phyloP scores from a whole-genome alignment of 2,797 vertebrate species.

The Crotalus adamanteus region DNA sequence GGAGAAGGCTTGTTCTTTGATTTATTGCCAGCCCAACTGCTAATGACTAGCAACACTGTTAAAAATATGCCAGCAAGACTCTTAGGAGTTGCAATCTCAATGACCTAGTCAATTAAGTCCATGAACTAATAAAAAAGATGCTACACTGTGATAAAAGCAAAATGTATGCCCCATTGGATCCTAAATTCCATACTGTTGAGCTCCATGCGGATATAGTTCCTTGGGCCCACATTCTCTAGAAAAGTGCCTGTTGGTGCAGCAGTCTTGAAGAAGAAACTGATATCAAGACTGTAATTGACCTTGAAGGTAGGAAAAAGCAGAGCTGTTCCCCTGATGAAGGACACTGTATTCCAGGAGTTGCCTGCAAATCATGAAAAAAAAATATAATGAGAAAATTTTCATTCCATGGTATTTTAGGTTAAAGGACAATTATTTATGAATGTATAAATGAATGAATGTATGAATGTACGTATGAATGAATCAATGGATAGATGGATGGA shows the following conservation, averaged over 20 bases:
- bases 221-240: constrained; percentile 85
- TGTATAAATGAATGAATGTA: no score
- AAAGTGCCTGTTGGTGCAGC: constrained; percentile 87
- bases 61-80: not conserved
- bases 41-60: not conserved
- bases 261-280: constrained; percentile 98
- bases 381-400: not conserved
- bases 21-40: not conserved
- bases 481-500: no score
- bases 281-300: constrained; percentile 88
- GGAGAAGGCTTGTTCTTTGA: not conserved
- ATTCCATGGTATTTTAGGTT: not conserved
- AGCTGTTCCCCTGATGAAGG: constrained; percentile 88
- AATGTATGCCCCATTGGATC: not conserved
- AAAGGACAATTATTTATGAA: not conserved
- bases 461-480: no score
- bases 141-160: not conserved
- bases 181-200: constrained; percentile 84
- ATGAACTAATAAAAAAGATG: not conserved
- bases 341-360: constrained; percentile 93
- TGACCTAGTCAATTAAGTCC: not conserved
- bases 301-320: constrained; percentile 90
- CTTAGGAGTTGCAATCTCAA: not conserved
- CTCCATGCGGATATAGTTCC: constrained; percentile 87
- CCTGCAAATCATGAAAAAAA: constrained; percentile 67